Evolutionary conservation across 2,113 vertebrate genomes (phyloP).

Genomic region (Galeopterus variegatus): DNA sequence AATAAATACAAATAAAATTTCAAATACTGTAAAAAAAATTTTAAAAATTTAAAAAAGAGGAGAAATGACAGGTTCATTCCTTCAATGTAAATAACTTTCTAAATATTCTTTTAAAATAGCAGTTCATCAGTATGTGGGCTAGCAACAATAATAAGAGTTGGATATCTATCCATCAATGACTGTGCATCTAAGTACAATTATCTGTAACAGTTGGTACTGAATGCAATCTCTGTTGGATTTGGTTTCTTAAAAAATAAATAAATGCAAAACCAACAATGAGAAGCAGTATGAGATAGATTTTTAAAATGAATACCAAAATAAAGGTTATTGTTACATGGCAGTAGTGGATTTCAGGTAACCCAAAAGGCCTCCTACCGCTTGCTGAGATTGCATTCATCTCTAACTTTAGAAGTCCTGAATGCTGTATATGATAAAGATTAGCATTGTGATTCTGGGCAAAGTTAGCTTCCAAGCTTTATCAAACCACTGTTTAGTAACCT

Average conservation of each 20-base stretch:
- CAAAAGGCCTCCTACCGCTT: conserved; percentile 49
- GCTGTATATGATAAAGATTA: conserved; percentile 61
- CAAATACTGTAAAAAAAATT: too few species aligned
- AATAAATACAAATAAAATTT: too few species aligned
- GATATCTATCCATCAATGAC: background rate
- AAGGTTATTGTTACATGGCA: conserved; percentile 73
- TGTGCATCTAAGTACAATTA: conserved; percentile 67
- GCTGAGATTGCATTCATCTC: conserved; percentile 73
- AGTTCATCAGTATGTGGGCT: conserved; percentile 16
- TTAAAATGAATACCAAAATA: conserved; percentile 73
- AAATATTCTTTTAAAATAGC: conserved; percentile 32
- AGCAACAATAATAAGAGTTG: conserved; percentile 44
- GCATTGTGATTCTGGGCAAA: conserved; percentile 65
- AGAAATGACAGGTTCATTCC: background rate
- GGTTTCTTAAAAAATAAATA: conserved; percentile 68
- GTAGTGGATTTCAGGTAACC: conserved; percentile 64
- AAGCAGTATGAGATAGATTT: conserved; percentile 71
- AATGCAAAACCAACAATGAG: conserved; percentile 65
- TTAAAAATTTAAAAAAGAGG: too few species aligned
- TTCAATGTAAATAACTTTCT: background rate
- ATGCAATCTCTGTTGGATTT: conserved; percentile 38
- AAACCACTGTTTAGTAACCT: conserved; percentile 55
- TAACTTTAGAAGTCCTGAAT: conserved; percentile 63
- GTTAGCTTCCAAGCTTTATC: conserved; percentile 29
- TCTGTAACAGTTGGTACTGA: background rate